A percentile compares a stretch with the other conserved stretches of the same genome.
Evolutionary conservation across 2,888 invertebrate genomes (phyloP).

Genomic region (Pyralis farinalis): DNA sequence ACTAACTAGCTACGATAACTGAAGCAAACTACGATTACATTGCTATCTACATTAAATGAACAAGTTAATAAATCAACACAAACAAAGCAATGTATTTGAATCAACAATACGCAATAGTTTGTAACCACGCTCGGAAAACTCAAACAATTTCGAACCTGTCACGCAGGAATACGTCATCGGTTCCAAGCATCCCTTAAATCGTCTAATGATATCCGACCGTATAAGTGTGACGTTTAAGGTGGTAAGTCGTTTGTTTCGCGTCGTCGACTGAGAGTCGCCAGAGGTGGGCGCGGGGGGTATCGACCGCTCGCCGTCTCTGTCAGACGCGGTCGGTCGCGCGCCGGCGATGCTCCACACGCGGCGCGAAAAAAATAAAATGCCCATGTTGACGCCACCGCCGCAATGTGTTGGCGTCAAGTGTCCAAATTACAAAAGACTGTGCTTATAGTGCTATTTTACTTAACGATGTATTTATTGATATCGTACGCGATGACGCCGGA

Average conservation of each 20-base stretch:
- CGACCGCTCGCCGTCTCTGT: conserved; percentile 41
- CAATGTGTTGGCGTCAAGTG: conserved; percentile 47
- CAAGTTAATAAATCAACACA: no score
- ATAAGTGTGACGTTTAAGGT: not conserved
- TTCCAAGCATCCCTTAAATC: not conserved
- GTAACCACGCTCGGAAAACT: no score
- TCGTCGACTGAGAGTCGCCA: not conserved
- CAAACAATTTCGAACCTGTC: conserved; percentile 8
- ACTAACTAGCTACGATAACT: no score
- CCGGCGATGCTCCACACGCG: conserved; percentile 20
- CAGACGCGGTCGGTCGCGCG: conserved; percentile 40
- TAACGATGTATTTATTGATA: conserved; percentile 33
- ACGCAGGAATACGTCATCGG: conserved; percentile 15
- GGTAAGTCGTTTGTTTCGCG: not conserved
- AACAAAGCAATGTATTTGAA: no score
- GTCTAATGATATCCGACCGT: not conserved
- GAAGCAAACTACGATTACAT: no score
- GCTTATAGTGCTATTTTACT: conserved; percentile 35
- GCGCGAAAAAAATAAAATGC: conserved; percentile 16
- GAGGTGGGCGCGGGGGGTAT: conserved; percentile 29
- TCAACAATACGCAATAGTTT: no score
- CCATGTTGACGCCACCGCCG: conserved; percentile 24
- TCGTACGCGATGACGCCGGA: conserved; percentile 35
- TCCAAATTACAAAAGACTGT: conserved; percentile 41
- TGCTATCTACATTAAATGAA: no score